phyloP scores from a whole-genome alignment of 2,113 vertebrate genomes.

The Peromyscus polionotus region DNA sequence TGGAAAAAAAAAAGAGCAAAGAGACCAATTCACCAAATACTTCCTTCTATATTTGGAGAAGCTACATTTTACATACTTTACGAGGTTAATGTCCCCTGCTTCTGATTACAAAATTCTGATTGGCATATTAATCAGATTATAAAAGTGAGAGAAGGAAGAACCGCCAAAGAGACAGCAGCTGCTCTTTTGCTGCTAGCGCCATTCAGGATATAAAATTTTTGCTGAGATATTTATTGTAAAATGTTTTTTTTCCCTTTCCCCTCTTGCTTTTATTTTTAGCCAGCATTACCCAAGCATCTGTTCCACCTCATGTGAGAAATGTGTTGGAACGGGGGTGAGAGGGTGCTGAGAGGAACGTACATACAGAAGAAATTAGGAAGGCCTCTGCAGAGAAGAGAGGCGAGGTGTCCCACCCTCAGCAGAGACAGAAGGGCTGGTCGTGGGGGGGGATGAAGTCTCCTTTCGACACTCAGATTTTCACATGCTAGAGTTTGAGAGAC shows the following conservation, averaged over 20 bases:
- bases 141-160: conserved; percentile 72
- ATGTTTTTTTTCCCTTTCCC: conserved; percentile 62
- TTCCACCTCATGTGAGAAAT: conserved; percentile 79
- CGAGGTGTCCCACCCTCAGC: background rate
- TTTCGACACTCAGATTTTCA: background rate
- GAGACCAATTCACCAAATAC: conserved; percentile 65
- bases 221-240: conserved; percentile 87
- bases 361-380: conserved; percentile 39
- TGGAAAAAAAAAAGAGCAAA: conserved; percentile 60
- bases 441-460: background rate
- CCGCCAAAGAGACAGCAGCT: conserved; percentile 84
- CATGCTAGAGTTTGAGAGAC: conserved; percentile 52
- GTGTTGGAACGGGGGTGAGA: conserved; percentile 51
- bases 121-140: conserved; percentile 87
- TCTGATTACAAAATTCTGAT: conserved; percentile 87
- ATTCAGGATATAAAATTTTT: conserved; percentile 86
- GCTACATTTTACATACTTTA: conserved; percentile 81
- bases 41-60: conserved; percentile 66
- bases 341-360: conserved; percentile 61
- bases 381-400: conserved; percentile 27
- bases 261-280: conserved; percentile 80
- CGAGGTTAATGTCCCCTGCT: conserved; percentile 84
- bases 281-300: conserved; percentile 76
- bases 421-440: background rate
- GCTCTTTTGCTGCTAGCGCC: conserved; percentile 85